Evolutionary conservation across 2,113 vertebrate species (phyloP), one percentile per base, ranked within the genome.

Genomic region (Scortum barcoo): DNA sequence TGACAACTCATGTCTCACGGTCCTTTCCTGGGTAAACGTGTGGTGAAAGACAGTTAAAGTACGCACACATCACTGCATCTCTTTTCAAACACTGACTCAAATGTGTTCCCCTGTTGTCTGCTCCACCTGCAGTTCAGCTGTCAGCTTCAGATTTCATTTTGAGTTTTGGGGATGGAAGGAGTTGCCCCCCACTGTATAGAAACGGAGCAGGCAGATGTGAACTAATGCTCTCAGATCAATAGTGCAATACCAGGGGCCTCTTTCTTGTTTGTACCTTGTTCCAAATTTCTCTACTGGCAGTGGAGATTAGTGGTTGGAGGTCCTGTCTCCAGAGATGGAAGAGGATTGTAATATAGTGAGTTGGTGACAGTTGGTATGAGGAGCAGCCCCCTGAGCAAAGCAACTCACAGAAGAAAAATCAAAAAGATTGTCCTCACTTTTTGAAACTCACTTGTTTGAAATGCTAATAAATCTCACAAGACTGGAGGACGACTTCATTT

Each of bases 141-240:
- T 82, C 78, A 57, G 72, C 85, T 78, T 78, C 75, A 86, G 81
- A 82, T 87, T 30, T 88, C 58, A 54, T 90, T 90, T 74, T 67
- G 36, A 69, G 68, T 91, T 90, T 80, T 65, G 50, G 56, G 68
- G 76, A 75, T 54, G 50, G 80, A 79, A 76, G 58, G 26, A 79
- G 36, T 75, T 6, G 1, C 28, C 53, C 22, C 48, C n/a, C n/a
- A n/a, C n/a, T n/a, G n/a, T n/a, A n/a, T n/a, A n/a, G n/a, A n/a
- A n/a, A n/a, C n/a, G n/a, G n/a, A n/a, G n/a, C n/a, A n/a, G n/a
- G n/a, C n/a, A n/a, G n/a, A n/a, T n/a, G n/a, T n/a, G n/a, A n/a
- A 90, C 81, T 69, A 77, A 75, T 89, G 86, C 81, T 86, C 78
- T 80, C 16, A 85, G 86, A 92, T 89, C 88, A 90, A 88, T 87